These are phyloP conservation scores for Thalassoma bifasciatum DNA, from an alignment of 2,113 vertebrate genomes.

Conservation along the genomic window DNA sequence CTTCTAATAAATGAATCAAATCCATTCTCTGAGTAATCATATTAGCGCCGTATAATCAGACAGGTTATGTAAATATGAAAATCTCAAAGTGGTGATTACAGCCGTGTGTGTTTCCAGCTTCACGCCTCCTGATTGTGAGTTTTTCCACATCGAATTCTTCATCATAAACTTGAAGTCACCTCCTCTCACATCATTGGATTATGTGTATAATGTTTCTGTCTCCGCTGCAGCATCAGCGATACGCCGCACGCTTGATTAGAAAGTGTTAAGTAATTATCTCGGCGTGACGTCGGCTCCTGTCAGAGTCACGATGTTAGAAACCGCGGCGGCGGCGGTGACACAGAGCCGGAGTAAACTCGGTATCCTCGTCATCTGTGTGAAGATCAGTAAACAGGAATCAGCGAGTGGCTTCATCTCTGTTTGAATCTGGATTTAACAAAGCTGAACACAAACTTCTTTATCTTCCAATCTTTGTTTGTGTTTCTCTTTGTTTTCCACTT, in stretches of 20 bases:
- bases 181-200: too few relatives aligned
- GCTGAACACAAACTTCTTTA: not conserved
- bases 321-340: too few relatives aligned
- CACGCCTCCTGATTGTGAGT: too few relatives aligned
- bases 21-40: not conserved
- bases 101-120: too few relatives aligned
- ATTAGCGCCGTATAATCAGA: too few relatives aligned
- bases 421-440: not conserved
- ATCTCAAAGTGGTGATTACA: not conserved
- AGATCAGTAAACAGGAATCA: not conserved
- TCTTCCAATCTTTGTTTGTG: too few relatives aligned
- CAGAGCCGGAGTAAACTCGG: too few relatives aligned
- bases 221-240: too few relatives aligned
- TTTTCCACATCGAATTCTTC: too few relatives aligned
- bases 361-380: not conserved
- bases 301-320: constrained; percentile 20
- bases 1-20: not conserved
- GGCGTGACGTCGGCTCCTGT: constrained; percentile 21
- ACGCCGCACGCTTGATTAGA: constrained; percentile 7
- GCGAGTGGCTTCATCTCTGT: too few relatives aligned
- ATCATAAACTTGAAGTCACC: too few relatives aligned
- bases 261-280: constrained; percentile 9
- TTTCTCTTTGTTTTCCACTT: not conserved
- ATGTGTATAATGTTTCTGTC: too few relatives aligned
- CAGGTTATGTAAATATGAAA: not conserved